A percentile compares a stretch with the other conserved stretches of the same genome.
phyloP scores from a whole-genome alignment of 2,113 vertebrate species.

The Piprites chloris region DNA sequence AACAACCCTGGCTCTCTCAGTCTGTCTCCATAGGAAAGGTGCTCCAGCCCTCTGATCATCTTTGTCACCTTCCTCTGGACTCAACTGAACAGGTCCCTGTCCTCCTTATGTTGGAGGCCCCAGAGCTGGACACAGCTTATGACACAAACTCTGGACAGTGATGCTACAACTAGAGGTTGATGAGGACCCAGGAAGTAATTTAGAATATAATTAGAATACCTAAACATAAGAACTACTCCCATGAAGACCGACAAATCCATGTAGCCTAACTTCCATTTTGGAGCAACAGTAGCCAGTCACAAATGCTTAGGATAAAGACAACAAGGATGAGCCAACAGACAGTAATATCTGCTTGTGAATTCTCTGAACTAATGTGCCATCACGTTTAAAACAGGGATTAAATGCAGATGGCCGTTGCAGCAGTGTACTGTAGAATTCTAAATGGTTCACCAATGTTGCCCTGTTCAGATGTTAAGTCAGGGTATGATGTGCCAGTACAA shows the following conservation, averaged over 20 bases:
- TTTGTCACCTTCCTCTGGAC: background rate
- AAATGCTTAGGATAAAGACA: background rate
- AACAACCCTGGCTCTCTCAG: background rate
- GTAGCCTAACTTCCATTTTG: background rate
- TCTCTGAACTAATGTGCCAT: background rate
- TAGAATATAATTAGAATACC: background rate
- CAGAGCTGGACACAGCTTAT: background rate
- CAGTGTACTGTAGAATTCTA: background rate
- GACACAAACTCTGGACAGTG: background rate
- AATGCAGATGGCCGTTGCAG: slow-evolving; percentile 18
- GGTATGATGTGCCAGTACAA: slow-evolving; percentile 38
- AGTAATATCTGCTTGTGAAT: background rate
- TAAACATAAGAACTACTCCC: background rate
- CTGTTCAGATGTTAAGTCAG: background rate
- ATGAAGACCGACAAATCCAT: background rate
- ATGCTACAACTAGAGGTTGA: background rate
- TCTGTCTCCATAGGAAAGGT: background rate
- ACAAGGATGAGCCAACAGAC: background rate
- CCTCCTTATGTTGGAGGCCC: background rate
- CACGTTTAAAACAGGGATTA: background rate
- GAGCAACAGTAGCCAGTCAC: background rate
- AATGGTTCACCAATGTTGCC: background rate
- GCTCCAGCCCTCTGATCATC: background rate
- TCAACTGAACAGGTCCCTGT: background rate
- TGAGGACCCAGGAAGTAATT: background rate